These are phyloP conservation scores for Choloepus hoffmanni DNA, from an alignment of 2,113 vertebrate genomes.

Conservation along the genomic window DNA sequence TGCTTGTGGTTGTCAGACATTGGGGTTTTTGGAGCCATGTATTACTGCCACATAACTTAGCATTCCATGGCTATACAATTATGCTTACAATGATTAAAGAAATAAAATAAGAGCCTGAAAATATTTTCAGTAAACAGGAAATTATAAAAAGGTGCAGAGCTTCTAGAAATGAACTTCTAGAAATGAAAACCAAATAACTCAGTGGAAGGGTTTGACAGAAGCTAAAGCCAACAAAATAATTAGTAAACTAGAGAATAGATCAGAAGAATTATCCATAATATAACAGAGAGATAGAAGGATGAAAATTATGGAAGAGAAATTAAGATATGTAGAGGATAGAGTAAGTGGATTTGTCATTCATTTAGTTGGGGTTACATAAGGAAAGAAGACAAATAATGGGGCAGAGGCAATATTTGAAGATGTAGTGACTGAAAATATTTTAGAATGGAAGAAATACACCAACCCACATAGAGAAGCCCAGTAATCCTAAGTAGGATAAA, in stretches of 20 bases:
- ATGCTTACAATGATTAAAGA: background rate
- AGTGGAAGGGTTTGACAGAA: background rate
- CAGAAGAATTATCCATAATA: background rate
- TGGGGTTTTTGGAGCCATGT: background rate
- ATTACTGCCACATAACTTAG: background rate
- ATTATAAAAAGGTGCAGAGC: background rate
- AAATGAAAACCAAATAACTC: conserved; percentile 17
- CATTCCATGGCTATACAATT: background rate
- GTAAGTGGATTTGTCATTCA: background rate
- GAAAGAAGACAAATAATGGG: background rate
- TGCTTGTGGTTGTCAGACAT: background rate
- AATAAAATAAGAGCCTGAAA: background rate
- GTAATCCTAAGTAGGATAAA: background rate
- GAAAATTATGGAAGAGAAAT: background rate
- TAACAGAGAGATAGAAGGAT: conserved; percentile 9
- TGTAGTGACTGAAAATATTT: conserved; percentile 29
- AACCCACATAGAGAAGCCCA: background rate
- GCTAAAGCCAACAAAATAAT: background rate
- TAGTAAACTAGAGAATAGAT: background rate
- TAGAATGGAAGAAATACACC: background rate
- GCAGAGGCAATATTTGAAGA: conserved; percentile 7
- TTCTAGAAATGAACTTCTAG: background rate
- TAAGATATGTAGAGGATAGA: background rate
- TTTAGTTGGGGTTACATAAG: conserved; percentile 11
- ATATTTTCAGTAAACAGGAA: background rate